Evolutionary conservation across 1,140 invertebrate genomes (phyloP), one percentile per base, ranked within the genome.

Genomic region (Anoplolepis gracilipes): DNA sequence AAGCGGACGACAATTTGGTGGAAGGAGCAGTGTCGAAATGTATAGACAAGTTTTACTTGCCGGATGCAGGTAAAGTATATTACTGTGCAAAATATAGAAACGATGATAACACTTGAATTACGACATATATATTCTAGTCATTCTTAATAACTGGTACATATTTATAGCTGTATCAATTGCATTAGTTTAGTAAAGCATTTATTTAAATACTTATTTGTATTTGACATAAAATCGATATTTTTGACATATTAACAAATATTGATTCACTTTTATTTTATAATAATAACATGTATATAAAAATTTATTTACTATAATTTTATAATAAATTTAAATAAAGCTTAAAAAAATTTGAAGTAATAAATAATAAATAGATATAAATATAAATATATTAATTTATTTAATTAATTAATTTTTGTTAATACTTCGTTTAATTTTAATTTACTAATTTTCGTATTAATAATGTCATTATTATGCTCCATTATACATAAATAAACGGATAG

Each of bases 11-110:
- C 99, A 99, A 94, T 99, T 99, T 93, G 99, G 99, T 55, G 99
- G 99, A 6, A 99, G 98, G 95, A 99, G 98, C 78, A 99, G 98
- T 22, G 98, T 99, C 0, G 99, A 99, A 96, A 99, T 99, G 97
- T 99, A 99, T 93, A 96, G 99, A 91, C 99, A 99, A 95, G 98
- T 99, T 1, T 95, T 99, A 57, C 94, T 99, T n/a, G 98, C 98
- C 25, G 98, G 98, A 22, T 99, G 98, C 96, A 96, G 98, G 97
- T 98, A 91, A 94, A n/a, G 28, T 30, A 30, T 1, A 10, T 13
- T 67, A 16, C 4, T 81, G 22, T 13, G 39, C 16, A 16, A 39
- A 59, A 36, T 33, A 53, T 65, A 30, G 42, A 64, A 64, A 19
- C 33, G 22, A 70, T 42, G 11, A 72, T 72, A n/a, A 55, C 19